A percentile compares a stretch with the other conserved stretches of the same genome.
phyloP scores from a whole-genome alignment of 2,113 vertebrate species.

The Hypocryptadius cinnamomeus region DNA sequence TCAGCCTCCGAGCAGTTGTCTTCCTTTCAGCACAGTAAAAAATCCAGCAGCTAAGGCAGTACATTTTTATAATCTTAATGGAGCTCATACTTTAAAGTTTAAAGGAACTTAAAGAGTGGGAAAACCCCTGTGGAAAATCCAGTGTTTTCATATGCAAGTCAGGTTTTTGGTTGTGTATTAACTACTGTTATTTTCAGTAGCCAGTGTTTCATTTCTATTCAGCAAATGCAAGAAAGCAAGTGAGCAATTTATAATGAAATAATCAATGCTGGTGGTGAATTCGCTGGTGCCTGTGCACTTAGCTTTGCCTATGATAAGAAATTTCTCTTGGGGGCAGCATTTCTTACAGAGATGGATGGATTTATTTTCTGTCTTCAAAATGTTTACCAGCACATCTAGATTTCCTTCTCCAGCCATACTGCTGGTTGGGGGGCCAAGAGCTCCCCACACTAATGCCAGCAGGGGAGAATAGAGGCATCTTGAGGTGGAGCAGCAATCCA shows the following conservation, averaged over 20 bases:
- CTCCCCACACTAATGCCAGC: neutral
- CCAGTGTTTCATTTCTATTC: conserved; percentile 35
- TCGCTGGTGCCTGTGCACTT: conserved; percentile 21
- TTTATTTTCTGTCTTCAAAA: conserved; percentile 40
- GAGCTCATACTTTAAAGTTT: conserved; percentile 22
- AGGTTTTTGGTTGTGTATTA: conserved; percentile 14
- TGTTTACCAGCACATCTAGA: conserved; percentile 8
- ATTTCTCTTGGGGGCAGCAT: conserved; percentile 60
- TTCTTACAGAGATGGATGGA: conserved; percentile 56
- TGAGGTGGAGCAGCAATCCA: neutral
- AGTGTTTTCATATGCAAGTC: conserved; percentile 46
- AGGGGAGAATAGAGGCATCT: neutral
- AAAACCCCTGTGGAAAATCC: conserved; percentile 53
- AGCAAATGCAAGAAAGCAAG: conserved; percentile 43
- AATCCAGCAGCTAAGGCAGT: neutral
- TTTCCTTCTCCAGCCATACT: neutral
- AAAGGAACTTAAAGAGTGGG: conserved; percentile 43
- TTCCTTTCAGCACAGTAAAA: neutral
- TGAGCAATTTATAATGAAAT: conserved; percentile 49
- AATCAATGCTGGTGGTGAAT: conserved; percentile 47
- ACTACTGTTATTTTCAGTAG: conserved; percentile 45
- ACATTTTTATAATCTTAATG: conserved; percentile 16
- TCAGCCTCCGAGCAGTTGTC: neutral
- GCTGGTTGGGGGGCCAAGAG: neutral
- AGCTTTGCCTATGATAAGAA: conserved; percentile 49